A percentile compares a stretch with the other conserved stretches of the same genome.
These are phyloP conservation scores for Ophiothrix spiculata DNA, from an alignment of 35 echinoderm and acorn worm genomes.

Conservation along the genomic window DNA sequence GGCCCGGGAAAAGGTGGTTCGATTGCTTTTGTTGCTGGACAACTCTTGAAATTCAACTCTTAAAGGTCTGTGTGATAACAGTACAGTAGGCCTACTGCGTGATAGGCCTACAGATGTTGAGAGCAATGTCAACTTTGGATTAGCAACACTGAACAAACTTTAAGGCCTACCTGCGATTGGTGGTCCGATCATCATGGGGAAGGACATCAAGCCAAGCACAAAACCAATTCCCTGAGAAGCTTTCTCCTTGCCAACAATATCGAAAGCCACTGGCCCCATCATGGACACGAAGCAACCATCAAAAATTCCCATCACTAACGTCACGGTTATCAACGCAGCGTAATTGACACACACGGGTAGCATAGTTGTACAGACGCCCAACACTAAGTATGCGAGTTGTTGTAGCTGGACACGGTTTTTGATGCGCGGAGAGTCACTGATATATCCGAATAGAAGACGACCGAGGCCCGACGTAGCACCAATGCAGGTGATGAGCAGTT, in stretches of 20 bases:
- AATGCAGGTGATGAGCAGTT: constrained; percentile 74
- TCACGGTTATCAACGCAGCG: constrained; percentile 14
- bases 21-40: no score
- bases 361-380: constrained; percentile 70
- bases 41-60: no score
- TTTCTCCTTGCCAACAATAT: constrained; percentile 66
- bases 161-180: constrained; percentile 94
- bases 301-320: constrained; percentile 89
- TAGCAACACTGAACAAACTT: no score
- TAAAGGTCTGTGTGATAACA: no score
- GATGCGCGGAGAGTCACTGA: constrained; percentile 76
- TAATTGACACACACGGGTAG: constrained; percentile 68
- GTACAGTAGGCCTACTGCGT: no score
- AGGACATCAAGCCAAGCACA: constrained; percentile 81
- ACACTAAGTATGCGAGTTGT: constrained; percentile 81
- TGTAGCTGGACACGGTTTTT: constrained; percentile 76
- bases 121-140: no score
- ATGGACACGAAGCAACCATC: constrained; percentile 86
- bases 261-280: constrained; percentile 93
- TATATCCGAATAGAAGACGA: constrained; percentile 57
- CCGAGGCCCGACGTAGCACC: constrained; percentile 89
- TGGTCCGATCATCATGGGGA: constrained; percentile 91
- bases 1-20: no score
- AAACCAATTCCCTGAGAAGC: constrained; percentile 80
- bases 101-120: no score